Evolutionary conservation across 2,797 vertebrate species (phyloP).

Genomic region (Hyperoplus immaculatus): DNA sequence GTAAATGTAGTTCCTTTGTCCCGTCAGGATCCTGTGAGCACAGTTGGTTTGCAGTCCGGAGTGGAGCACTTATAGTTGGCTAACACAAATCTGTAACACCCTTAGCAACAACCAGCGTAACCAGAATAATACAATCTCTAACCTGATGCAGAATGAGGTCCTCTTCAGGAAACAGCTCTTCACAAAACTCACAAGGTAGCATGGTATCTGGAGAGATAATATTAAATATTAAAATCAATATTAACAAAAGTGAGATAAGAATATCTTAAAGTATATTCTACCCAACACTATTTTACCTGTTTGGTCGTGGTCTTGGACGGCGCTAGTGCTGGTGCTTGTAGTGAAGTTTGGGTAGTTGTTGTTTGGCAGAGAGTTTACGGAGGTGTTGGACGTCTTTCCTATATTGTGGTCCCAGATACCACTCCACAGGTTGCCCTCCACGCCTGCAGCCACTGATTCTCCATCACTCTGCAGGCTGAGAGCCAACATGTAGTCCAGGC

Average conservation of each 20-base stretch:
- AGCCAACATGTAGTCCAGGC: constrained; percentile 92
- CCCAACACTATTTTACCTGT: constrained; percentile 57
- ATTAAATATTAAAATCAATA: not conserved
- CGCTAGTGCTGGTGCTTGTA: constrained; percentile 50
- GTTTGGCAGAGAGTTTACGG: constrained; percentile 62
- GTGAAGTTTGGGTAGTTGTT: constrained; percentile 71
- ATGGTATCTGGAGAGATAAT: constrained; percentile 79
- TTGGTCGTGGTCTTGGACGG: constrained; percentile 61
- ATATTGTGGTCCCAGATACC: constrained; percentile 83
- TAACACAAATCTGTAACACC: not conserved
- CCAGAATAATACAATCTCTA: constrained; percentile 17
- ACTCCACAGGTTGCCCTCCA: constrained; percentile 77
- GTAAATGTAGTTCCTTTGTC: not conserved
- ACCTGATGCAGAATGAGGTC: constrained; percentile 98
- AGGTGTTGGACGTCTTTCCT: constrained; percentile 59
- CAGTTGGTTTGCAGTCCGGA: too few species aligned
- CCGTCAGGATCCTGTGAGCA: not conserved
- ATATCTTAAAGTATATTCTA: not conserved
- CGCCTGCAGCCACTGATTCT: constrained; percentile 79
- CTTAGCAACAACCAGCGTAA: not conserved
- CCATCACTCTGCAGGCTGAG: constrained; percentile 90
- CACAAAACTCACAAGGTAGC: constrained; percentile 98
- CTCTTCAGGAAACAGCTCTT: constrained; percentile 95
- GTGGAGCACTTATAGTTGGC: not conserved
- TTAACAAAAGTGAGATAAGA: constrained; percentile 12